Percentiles rank a stretch among this genome's conserved stretches.
Conservation (phyloP, 2,113 vertebrate species). For the Nothocercus nigrocapillus region DNA sequence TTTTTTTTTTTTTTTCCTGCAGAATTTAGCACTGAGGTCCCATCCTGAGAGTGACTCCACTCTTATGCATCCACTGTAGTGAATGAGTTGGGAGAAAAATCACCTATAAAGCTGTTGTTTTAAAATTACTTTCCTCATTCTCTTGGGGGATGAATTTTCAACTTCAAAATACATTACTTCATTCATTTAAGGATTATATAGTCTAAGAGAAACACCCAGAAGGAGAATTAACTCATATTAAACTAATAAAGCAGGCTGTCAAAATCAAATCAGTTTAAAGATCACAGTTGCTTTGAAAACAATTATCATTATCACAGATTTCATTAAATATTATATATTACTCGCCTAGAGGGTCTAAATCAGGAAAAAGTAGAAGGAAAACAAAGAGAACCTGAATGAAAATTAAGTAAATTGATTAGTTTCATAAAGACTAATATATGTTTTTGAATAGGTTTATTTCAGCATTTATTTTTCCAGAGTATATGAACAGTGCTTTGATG, state of each 20-base stretch:
- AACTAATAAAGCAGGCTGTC: slow-evolving; percentile 53
- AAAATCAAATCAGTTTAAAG: slow-evolving; percentile 54
- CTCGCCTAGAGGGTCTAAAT: neutral
- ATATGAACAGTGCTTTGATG: neutral
- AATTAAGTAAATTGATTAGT: neutral
- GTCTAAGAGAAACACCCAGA: slow-evolving; percentile 42
- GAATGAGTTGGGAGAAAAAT: neutral
- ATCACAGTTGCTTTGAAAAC: slow-evolving; percentile 32
- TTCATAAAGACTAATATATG: neutral
- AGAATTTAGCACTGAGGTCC: neutral
- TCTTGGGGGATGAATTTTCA: slow-evolving; percentile 4
- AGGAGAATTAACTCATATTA: slow-evolving; percentile 58
- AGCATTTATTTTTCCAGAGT: neutral
- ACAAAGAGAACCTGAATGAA: neutral
- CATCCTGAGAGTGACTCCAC: neutral
- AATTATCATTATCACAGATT: slow-evolving; percentile 18
- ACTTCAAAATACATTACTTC: slow-evolving; percentile 45
- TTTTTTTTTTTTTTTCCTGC: neutral
- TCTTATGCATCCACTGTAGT: neutral
- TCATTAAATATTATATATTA: slow-evolving; percentile 22
- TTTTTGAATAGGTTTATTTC: slow-evolving; percentile 3
- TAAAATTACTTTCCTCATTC: neutral
- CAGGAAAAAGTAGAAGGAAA: neutral
- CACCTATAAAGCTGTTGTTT: neutral
- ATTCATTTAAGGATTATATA: slow-evolving; percentile 27